Evolutionary conservation across 2,797 vertebrate genomes (phyloP), one percentile per base, ranked within the genome.

Genomic region (Coccyzus lansbergi): DNA sequence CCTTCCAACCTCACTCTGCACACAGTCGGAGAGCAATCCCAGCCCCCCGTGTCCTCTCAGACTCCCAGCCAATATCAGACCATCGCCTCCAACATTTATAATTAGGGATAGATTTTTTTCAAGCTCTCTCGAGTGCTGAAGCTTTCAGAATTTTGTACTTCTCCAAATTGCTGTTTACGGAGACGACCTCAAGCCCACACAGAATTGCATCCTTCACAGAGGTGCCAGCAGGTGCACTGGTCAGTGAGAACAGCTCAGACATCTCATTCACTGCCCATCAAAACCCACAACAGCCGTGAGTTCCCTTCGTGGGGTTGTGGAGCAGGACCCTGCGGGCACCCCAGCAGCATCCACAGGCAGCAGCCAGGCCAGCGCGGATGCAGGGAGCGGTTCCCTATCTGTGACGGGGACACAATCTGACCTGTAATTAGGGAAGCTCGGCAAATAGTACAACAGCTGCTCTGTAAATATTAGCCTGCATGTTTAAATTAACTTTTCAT

Each of bases 61-160:
- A 2, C 33, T 13, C 38, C 40, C 49, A 80, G 25, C 8, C 20
- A 8, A 6, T 9, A 29, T 1, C 28, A 36, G 21, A 19, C 14
- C 62, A 4, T 29, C 1, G 0, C 0, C 12, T 9, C 69, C 51
- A 21, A 1, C 1, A 3, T 21, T 21, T 25, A 40, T 21, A 75
- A 51, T 6, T 24, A 34, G 8, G 22, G 36, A 10, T 51, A 55
- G 24, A 48, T 22, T 20, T 38, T 20, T 38, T 76, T 6, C 46
- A 19, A 14, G 20, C 33, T 2, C 6, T 10, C 46, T 38, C 1
- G 0, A 8, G 51, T 4, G 21, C 24, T 33, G 17, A 42, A 60
- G 18, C 24, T 76, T 14, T 38, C 31, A 13, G 58, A 33, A 58
- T n/a, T 69, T 15, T 36, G 7, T 13, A 16, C 28, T 33, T 25